Evolutionary conservation across 2,113 vertebrate genomes (phyloP).

Genomic region (Gymnogyps californianus): DNA sequence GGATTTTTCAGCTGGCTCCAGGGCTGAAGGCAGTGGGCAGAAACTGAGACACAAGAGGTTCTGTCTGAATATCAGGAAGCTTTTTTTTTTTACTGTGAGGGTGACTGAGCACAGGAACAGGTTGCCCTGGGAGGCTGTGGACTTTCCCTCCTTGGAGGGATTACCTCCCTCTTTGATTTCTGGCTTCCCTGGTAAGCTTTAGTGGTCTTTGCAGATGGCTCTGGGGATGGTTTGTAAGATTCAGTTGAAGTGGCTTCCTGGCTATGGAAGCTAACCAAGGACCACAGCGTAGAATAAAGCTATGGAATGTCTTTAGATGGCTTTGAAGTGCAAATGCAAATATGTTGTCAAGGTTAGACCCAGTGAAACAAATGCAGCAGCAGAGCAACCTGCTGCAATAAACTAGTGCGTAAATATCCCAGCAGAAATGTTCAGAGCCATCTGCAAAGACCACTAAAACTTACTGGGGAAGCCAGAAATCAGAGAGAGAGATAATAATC

Average conservation of each 20-base stretch:
- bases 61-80: not conserved
- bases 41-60: not conserved
- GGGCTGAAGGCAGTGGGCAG: not conserved
- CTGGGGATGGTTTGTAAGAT: not conserved
- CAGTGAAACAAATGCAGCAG: not conserved
- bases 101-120: not conserved
- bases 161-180: not conserved
- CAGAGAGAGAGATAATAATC: not conserved
- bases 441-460: constrained; percentile 26
- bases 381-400: not conserved
- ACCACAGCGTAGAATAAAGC: not conserved
- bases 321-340: constrained; percentile 7
- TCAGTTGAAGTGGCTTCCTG: not conserved
- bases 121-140: not conserved
- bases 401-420: not conserved
- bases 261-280: not conserved
- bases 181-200: not conserved
- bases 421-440: not conserved
- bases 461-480: not conserved
- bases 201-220: not conserved
- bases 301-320: not conserved
- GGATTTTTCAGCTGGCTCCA: not conserved
- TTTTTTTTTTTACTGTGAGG: not conserved
- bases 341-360: not conserved
- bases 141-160: not conserved